These are phyloP conservation scores for Platichthys flesus DNA, from an alignment of 2,113 vertebrate species.

Conservation along the genomic window DNA sequence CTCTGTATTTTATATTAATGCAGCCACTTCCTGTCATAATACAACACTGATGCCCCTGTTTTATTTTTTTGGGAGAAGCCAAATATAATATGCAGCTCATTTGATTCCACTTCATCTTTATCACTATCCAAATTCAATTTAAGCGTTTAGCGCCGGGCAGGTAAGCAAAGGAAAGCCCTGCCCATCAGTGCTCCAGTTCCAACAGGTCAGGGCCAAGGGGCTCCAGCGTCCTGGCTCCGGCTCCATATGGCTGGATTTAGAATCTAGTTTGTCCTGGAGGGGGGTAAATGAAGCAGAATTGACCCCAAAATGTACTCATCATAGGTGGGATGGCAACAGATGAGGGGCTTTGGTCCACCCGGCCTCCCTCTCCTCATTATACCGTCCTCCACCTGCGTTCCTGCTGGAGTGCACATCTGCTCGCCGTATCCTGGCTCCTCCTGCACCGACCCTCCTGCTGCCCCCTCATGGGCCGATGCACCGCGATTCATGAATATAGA, in stretches of 20 bases:
- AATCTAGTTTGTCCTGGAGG: conserved; percentile 57
- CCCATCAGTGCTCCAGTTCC: not conserved
- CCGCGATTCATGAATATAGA: conserved; percentile 56
- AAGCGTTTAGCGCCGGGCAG: not conserved
- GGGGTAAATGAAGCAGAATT: conserved; percentile 62
- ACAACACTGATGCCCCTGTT: not conserved
- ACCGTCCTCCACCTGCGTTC: conserved; percentile 75
- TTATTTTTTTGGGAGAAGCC: not conserved
- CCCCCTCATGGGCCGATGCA: conserved; percentile 40
- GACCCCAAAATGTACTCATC: conserved; percentile 79
- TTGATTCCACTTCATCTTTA: not conserved
- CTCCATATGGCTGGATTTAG: conserved; percentile 60
- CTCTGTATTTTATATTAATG: no score
- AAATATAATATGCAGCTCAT: not conserved
- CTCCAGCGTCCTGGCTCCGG: conserved; percentile 11
- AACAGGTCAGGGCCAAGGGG: conserved; percentile 41
- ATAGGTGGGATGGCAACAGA: conserved; percentile 79
- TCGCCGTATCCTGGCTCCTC: conserved; percentile 44
- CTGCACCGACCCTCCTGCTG: conserved; percentile 30
- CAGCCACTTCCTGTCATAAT: not conserved
- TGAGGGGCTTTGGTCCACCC: conserved; percentile 79
- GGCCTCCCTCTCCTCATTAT: conserved; percentile 77
- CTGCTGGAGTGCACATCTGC: conserved; percentile 79
- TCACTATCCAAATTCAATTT: not conserved
- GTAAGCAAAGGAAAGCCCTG: not conserved